Evolutionary conservation across 2,888 invertebrate species (phyloP).

Genomic region (Noctuana brunneofusca): DNA sequence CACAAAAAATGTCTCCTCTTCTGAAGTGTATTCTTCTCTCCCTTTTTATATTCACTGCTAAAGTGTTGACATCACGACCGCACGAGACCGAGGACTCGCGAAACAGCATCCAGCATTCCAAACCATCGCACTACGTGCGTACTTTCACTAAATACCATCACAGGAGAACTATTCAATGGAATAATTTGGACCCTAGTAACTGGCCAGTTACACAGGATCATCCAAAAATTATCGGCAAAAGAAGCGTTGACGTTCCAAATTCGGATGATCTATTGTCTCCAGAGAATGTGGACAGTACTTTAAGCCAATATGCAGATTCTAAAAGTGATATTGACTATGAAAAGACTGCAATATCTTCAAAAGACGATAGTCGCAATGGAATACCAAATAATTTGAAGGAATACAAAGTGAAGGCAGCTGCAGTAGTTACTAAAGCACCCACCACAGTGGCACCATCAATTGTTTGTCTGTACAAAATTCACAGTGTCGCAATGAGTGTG

Average conservation of each 20-base stretch:
- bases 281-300: conserved; percentile 42
- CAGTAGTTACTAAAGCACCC: conserved; percentile 50
- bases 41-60: conserved; percentile 76
- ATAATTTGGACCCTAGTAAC: conserved; percentile 54
- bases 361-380: conserved; percentile 53
- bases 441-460: conserved; percentile 56
- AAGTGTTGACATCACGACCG: conserved; percentile 72
- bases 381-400: conserved; percentile 52
- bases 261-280: conserved; percentile 55
- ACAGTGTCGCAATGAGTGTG: conserved; percentile 64
- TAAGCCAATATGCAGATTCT: conserved; percentile 52
- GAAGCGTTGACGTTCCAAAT: conserved; percentile 58
- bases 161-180: conserved; percentile 70
- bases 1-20: conserved; percentile 68
- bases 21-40: conserved; percentile 75
- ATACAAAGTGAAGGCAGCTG: conserved; percentile 54
- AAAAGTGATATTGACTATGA: conserved; percentile 49
- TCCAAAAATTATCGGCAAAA: conserved; percentile 56
- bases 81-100: conserved; percentile 65
- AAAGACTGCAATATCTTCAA: conserved; percentile 46
- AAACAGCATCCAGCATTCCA: conserved; percentile 67
- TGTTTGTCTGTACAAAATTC: conserved; percentile 68
- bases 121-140: conserved; percentile 71
- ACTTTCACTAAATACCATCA: conserved; percentile 78
- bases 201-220: conserved; percentile 54